phyloP scores from a whole-genome alignment of 1,140 invertebrate genomes.

The Schlechtendalia chinensis region DNA sequence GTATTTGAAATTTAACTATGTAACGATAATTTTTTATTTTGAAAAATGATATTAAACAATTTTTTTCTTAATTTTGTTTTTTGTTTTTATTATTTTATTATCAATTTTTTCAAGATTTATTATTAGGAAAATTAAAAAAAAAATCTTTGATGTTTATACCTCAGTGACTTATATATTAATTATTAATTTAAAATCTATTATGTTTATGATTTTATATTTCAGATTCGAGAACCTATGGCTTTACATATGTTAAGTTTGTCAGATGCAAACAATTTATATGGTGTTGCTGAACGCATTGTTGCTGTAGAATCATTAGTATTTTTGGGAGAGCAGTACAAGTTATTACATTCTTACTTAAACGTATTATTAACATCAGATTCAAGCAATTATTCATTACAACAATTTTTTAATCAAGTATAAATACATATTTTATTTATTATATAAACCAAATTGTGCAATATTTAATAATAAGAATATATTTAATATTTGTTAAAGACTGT shows the following conservation, averaged over 20 bases:
- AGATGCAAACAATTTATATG: constrained; percentile 72
- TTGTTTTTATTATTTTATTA: too few species aligned
- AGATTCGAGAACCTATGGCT: constrained; percentile 65
- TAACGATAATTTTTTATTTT: neutral
- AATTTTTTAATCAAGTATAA: constrained; percentile 63
- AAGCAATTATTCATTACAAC: constrained; percentile 69
- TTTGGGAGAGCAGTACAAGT: constrained; percentile 81
- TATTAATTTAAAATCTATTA: too few species aligned
- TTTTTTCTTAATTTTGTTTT: too few species aligned
- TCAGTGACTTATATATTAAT: too few species aligned
- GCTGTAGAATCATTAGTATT: constrained; percentile 91
- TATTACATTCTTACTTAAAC: constrained; percentile 78
- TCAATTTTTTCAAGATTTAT: too few species aligned
- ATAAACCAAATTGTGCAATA: neutral
- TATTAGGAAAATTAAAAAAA: too few species aligned
- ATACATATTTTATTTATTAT: neutral
- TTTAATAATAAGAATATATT: neutral
- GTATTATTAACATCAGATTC: constrained; percentile 63
- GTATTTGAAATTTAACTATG: neutral
- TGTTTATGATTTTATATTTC: constrained; percentile 47
- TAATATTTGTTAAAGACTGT: constrained; percentile 63
- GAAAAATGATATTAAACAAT: too few species aligned
- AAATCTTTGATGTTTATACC: too few species aligned
- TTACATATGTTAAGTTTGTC: constrained; percentile 72
- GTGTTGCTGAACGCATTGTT: constrained; percentile 80